Evolutionary conservation across 2,888 invertebrate species (phyloP).

Genomic region (Drosophila mimetica): DNA sequence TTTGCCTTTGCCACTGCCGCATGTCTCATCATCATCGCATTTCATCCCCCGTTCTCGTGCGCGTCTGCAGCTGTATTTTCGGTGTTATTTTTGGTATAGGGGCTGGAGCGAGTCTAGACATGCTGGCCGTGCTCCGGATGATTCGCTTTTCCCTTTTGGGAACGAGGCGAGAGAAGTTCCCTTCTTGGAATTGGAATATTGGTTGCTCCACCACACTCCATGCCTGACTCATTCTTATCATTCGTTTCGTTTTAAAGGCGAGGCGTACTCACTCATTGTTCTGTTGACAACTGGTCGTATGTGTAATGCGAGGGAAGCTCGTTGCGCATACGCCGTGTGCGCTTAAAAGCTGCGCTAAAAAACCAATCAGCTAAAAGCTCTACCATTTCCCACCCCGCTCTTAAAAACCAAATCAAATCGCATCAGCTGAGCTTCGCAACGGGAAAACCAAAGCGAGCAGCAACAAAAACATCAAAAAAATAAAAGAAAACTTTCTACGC

Average conservation of each 20-base stretch:
- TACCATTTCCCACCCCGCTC: not conserved
- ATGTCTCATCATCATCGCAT: constrained; percentile 56
- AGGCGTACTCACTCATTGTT: constrained; percentile 49
- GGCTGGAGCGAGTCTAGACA: constrained; percentile 61
- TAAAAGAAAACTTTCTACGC: constrained; percentile 68
- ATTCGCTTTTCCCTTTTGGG: constrained; percentile 43
- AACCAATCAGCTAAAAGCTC: constrained; percentile 49
- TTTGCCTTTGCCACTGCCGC: constrained; percentile 25
- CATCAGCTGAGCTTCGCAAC: constrained; percentile 36
- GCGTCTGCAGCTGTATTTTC: constrained; percentile 66
- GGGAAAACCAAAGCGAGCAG: constrained; percentile 57
- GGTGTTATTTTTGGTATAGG: constrained; percentile 62
- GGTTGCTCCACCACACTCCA: constrained; percentile 10
- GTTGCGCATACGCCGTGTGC: constrained; percentile 74
- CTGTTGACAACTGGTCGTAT: constrained; percentile 52
- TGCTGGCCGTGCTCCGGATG: constrained; percentile 37
- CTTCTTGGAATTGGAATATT: constrained; percentile 29
- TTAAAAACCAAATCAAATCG: constrained; percentile 21
- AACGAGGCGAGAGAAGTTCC: constrained; percentile 28
- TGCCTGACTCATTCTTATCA: constrained; percentile 43
- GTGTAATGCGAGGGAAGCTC: constrained; percentile 66
- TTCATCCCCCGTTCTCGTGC: constrained; percentile 64
- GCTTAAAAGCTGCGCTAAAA: constrained; percentile 34
- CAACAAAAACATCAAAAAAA: constrained; percentile 29
- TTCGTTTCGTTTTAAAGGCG: constrained; percentile 15